phyloP scores from a whole-genome alignment of 2,797 vertebrate species.

The Leontopithecus rosalia region DNA sequence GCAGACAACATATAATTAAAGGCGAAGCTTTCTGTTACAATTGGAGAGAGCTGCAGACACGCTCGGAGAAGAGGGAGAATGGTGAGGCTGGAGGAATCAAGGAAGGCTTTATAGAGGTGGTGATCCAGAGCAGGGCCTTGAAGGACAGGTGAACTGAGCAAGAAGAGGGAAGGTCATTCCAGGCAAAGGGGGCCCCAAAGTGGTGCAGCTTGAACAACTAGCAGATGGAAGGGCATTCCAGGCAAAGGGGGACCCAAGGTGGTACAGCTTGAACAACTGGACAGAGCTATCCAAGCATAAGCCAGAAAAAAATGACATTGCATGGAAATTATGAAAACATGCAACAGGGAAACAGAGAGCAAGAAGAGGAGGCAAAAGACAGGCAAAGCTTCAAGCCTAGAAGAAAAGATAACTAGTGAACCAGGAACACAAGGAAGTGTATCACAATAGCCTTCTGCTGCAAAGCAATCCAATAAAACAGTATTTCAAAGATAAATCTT shows the following conservation, averaged over 20 bases:
- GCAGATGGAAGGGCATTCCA: neutral
- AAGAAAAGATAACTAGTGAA: neutral
- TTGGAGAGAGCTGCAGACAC: neutral
- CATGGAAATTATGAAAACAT: too few relatives aligned
- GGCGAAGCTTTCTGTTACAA: constrained; percentile 32
- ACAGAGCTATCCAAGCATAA: neutral
- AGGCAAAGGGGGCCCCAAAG: neutral
- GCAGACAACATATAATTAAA: constrained; percentile 68
- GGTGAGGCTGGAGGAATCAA: neutral
- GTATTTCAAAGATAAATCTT: neutral
- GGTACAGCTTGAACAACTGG: neutral
- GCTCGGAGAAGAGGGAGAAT: neutral
- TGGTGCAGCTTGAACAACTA: neutral
- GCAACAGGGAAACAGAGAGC: neutral
- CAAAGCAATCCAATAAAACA: neutral
- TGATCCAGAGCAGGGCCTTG: neutral
- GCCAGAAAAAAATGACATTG: neutral
- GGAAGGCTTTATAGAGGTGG: neutral
- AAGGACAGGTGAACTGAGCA: neutral
- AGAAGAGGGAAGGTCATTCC: neutral
- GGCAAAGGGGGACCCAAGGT: neutral
- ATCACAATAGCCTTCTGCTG: neutral
- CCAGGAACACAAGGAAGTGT: neutral
- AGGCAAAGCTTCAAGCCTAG: neutral
- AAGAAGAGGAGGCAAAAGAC: neutral